Base-by-base conservation (phyloP, 2,113 vertebrate genomes). In the Cichladusa arquata region DNA sequence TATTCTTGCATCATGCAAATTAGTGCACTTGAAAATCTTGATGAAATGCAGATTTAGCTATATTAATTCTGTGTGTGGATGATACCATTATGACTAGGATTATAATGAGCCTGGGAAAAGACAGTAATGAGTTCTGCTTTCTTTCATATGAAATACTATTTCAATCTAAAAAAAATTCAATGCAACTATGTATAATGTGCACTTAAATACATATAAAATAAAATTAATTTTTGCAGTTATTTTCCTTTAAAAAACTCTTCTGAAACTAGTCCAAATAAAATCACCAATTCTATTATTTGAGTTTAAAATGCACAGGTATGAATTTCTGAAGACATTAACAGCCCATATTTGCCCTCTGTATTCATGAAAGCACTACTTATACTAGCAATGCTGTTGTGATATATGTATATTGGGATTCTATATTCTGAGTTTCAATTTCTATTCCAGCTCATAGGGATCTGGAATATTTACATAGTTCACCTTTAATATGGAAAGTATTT, bases 1-100 rank as follows among this genome's bases (percentile, higher is more conserved):
- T 97, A 84, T 96, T 92, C 73, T 89, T 84, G 64, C 60, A 91
- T 78, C 47, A 69, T 78, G 60, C 34, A 95, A 96, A 95, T 92
- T 81, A 93, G 56, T 29, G 65, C 25, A n/a, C 38, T 94, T 93
- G 72, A 91, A 92, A 94, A 92, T 92, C 44, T 86, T 89, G 77
- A 92, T 89, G 72, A 86, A 93, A 71, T 56, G 40, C 92, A 93
- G 72, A 92, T 84, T 84, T 74, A 92, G 31, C 25, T 6, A 57
- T 48, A 83, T 81, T 92, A 94, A 81, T 88, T 92, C 65, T 78
- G 12, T 84, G 11, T 65, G 33, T 71, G 31, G 89, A 61, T 66
- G 28, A 78, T 91, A 64, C 11, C n/a, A 65, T 42, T 74, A 40
- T 79, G 61, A 70, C 40, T 72, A 64, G 47, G n/a, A 72, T 71